Evolutionary conservation across 2,113 vertebrate genomes (phyloP), one percentile per base, ranked within the genome.

Genomic region (Benitochromis conjunctus): DNA sequence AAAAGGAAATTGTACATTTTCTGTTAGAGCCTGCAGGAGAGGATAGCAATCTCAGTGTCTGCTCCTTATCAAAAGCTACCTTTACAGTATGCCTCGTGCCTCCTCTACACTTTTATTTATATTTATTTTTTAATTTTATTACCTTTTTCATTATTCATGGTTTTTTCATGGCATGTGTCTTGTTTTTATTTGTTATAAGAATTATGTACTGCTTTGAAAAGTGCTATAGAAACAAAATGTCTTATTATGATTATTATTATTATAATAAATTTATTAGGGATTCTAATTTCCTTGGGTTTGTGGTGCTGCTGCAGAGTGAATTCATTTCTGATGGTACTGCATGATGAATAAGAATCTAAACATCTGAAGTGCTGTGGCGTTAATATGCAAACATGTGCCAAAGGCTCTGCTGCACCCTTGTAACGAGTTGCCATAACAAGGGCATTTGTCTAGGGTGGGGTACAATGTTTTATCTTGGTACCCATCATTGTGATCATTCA

Each of bases 121-220:
- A 1, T 14, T 41, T 43, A 1, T 2, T 69, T 69, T 24, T 48
- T 26, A 3, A 3, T 51, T 18, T 3, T 51, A 16, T 48, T 19
- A 5, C 3, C 41, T 29, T 48, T 74, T 5, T 48, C 13, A 48
- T 74, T 19, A 18, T 71, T 71, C 5, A 29, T 0, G 26, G 21
- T 71, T 71, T 29, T 18, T 29, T 48, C 66, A 74, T 0, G 0
- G 3, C 3, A 19, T 74, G 19, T 29, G 66, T 26, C 24, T 48
- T 74, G 0, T 48, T 48, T 74, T 0, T 48, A 48, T 31, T 19
- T 3, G 14, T 74, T 51, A 11, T 51, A 31, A 51, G 26, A 31
- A 29, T 29, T 51, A 16, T 0, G 43, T 10, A 12, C 66, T 26
- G 41, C 21, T 0, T 71, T 71, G 21, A 46, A 24, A 43, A 46